phyloP scores from a whole-genome alignment of 2,888 invertebrate genomes.

The Standfussiana lucernea region DNA sequence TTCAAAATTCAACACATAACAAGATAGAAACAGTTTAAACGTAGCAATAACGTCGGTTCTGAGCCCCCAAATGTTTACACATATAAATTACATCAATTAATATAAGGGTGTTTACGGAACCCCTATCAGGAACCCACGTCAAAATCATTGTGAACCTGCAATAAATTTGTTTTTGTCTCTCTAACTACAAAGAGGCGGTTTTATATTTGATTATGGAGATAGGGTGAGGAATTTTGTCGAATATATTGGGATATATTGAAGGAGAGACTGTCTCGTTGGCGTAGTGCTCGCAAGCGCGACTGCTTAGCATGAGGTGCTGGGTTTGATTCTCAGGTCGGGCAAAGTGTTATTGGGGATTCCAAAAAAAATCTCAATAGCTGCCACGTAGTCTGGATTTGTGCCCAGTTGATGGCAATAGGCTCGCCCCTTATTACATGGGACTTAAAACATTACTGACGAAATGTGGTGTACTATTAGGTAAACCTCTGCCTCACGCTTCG shows the following conservation, averaged over 20 bases:
- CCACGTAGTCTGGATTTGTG: too few species aligned
- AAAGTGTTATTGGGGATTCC: too few species aligned
- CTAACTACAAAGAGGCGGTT: slow-evolving; percentile 57
- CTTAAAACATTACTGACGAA: too few species aligned
- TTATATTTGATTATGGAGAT: slow-evolving; percentile 25
- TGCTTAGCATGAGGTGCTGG: too few species aligned
- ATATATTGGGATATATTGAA: slow-evolving; percentile 22
- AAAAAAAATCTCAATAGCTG: too few species aligned
- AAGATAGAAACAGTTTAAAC: slow-evolving; percentile 52
- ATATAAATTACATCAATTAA: slow-evolving; percentile 76
- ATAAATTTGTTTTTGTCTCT: slow-evolving; percentile 73
- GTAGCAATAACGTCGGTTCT: slow-evolving; percentile 48
- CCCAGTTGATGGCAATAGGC: too few species aligned
- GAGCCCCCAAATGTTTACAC: slow-evolving; percentile 55
- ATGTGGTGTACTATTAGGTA: too few species aligned
- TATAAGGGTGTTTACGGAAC: slow-evolving; percentile 67
- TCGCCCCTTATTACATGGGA: too few species aligned
- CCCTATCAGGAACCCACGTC: slow-evolving; percentile 73
- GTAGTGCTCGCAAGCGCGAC: too few species aligned
- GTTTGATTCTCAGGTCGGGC: too few species aligned
- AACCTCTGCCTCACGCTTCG: too few species aligned
- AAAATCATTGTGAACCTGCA: slow-evolving; percentile 69
- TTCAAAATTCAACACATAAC: slow-evolving; percentile 28
- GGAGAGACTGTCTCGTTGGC: too few species aligned
- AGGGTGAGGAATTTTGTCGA: slow-evolving; percentile 45